phyloP scores from a whole-genome alignment of 2,113 vertebrate genomes.

The Carlito syrichta region DNA sequence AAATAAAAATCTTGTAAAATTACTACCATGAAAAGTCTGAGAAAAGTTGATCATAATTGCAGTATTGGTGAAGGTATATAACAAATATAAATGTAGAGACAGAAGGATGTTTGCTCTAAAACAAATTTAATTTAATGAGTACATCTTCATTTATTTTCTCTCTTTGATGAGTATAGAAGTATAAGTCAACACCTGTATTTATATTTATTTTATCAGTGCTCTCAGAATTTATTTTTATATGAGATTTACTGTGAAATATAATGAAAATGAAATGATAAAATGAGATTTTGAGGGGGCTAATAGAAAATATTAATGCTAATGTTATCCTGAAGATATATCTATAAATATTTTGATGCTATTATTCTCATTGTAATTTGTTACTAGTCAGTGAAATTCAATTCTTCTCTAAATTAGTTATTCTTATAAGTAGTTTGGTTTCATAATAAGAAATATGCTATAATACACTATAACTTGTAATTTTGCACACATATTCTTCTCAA shows the following conservation, averaged over 20 bases:
- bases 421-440: not conserved
- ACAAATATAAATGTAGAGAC: not conserved
- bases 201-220: constrained; percentile 31
- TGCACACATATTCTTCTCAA: constrained; percentile 20
- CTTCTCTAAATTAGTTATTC: constrained; percentile 45
- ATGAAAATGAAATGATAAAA: constrained; percentile 27
- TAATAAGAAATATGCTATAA: not conserved
- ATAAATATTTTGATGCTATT: constrained; percentile 34
- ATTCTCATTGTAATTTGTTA: constrained; percentile 39
- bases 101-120: not conserved
- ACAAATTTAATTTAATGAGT: not conserved
- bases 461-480: constrained; percentile 23
- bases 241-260: not conserved
- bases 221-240: constrained; percentile 23
- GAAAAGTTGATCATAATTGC: constrained; percentile 22
- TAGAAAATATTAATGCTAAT: constrained; percentile 16
- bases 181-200: constrained; percentile 34
- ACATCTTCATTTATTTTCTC: constrained; percentile 31
- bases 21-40: not conserved
- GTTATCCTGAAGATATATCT: constrained; percentile 12
- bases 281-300: not conserved
- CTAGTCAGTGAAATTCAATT: constrained; percentile 53
- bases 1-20: constrained; percentile 36
- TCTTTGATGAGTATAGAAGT: not conserved
- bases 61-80: not conserved